phyloP scores from a whole-genome alignment of 2,888 invertebrate genomes.

The Erpobdella octoculata region DNA sequence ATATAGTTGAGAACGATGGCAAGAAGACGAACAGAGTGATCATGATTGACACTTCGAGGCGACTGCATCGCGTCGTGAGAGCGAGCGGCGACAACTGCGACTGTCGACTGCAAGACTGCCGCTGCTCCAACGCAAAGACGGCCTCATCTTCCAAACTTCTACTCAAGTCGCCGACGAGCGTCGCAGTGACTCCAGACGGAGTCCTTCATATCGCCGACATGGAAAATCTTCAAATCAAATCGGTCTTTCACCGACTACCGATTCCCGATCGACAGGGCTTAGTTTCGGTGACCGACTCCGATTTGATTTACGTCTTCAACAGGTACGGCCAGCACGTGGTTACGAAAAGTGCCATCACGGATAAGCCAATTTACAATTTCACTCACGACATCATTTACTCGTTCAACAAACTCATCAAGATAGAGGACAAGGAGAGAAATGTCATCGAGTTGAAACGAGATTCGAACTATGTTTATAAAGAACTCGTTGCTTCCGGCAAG shows the following conservation, averaged over 20 bases:
- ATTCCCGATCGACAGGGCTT: conserved; percentile 49
- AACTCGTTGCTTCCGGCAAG: conserved; percentile 42
- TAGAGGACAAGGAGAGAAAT: conserved; percentile 80
- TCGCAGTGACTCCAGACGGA: conserved; percentile 88
- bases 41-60: conserved; percentile 83
- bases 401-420: conserved; percentile 83
- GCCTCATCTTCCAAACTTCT: conserved; percentile 78
- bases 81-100: conserved; percentile 61
- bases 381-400: conserved; percentile 91
- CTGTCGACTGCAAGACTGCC: conserved; percentile 62
- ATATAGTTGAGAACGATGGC: conserved; percentile 84
- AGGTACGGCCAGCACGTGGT: conserved; percentile 86
- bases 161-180: conserved; percentile 75
- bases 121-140: conserved; percentile 67
- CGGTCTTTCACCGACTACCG: conserved; percentile 53
- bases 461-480: conserved; percentile 57
- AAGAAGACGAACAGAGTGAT: conserved; percentile 77
- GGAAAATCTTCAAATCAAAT: conserved; percentile 62
- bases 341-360: conserved; percentile 85
- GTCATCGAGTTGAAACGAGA: conserved; percentile 77
- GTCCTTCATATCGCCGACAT: conserved; percentile 90
- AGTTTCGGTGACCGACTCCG: conserved; percentile 84
- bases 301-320: conserved; percentile 64
- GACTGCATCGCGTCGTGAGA: conserved; percentile 82
- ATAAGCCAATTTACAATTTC: conserved; percentile 85